These are phyloP conservation scores for Limnephilus lunatus DNA, from an alignment of 2,888 invertebrate species.

Conservation along the genomic window DNA sequence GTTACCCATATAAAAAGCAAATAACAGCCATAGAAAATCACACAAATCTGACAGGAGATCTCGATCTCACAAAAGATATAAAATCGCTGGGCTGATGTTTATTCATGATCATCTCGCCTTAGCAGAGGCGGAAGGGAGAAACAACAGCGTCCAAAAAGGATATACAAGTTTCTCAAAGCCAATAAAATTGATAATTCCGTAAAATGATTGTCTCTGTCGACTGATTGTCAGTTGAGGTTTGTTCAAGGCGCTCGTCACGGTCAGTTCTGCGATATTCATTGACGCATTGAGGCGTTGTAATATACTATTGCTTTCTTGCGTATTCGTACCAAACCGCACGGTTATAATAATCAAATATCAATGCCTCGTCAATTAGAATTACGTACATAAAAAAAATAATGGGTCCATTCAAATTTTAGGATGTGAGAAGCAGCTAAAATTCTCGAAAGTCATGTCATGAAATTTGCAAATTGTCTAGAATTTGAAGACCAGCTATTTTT, in stretches of 20 bases:
- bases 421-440: no score
- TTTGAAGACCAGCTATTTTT: no score
- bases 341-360: neutral
- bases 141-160: conserved; percentile 4
- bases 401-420: no score
- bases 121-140: neutral
- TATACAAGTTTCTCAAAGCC: conserved; percentile 6
- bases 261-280: neutral
- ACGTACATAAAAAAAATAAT: no score
- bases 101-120: neutral
- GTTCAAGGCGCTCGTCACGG: conserved; percentile 40
- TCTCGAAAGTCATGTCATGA: no score
- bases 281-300: neutral
- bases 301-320: neutral
- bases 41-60: no score
- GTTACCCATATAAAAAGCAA: no score
- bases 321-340: neutral
- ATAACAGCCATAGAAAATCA: no score
- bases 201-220: conserved; percentile 16
- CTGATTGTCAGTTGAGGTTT: neutral
- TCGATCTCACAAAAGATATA: no score
- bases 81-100: no score
- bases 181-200: neutral
- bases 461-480: no score
- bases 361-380: no score